Evolutionary conservation across 1,140 invertebrate species (phyloP), one percentile per base, ranked within the genome.

Genomic region (Drosophila obscura): DNA sequence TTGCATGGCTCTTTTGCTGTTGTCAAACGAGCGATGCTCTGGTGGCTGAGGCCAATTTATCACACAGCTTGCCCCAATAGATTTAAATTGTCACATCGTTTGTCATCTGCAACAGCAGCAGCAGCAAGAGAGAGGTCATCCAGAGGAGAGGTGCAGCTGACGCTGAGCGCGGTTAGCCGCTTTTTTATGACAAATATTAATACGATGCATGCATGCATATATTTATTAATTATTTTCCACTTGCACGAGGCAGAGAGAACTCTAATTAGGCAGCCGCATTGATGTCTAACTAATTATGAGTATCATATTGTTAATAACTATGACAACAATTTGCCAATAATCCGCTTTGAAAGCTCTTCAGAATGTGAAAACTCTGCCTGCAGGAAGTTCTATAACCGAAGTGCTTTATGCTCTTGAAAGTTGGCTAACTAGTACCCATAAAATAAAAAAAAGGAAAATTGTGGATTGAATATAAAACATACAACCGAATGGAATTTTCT

Each of bases 31-130:
- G 50, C 62, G 69, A 57, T 62, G 63, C 49, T 61, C 49, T 43
- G 73, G 31, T 74, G 77, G 62, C 69, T 66, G 81, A 52, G 51
- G 57, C 77, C 78, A 85, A 85, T 85, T 85, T 87, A 85, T 85
- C 82, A 85, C 60, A 60, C 48, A 52, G 66, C 62, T 67, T 59
- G 74, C 83, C 78, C 82, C 82, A 78, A 85, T 85, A 82, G 82
- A 87, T 87, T 85, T 85, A 81, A 85, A 85, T 85, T 85, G 82
- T 85, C 82, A 81, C 78, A 81, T 85, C 82, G 78, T 85, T 85
- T 87, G 84, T 85, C 81, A 85, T 75, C 60, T 49, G 65, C 49
- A 50, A 50, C 11, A 13, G 9, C 24, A 31, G 24, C 35, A 72
- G 62, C 45, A 43, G 35, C 13, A 43, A 28, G 4, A 2, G 9